Base-by-base conservation (phyloP, 2,113 vertebrate genomes). In the Podarcis muralis region DNA sequence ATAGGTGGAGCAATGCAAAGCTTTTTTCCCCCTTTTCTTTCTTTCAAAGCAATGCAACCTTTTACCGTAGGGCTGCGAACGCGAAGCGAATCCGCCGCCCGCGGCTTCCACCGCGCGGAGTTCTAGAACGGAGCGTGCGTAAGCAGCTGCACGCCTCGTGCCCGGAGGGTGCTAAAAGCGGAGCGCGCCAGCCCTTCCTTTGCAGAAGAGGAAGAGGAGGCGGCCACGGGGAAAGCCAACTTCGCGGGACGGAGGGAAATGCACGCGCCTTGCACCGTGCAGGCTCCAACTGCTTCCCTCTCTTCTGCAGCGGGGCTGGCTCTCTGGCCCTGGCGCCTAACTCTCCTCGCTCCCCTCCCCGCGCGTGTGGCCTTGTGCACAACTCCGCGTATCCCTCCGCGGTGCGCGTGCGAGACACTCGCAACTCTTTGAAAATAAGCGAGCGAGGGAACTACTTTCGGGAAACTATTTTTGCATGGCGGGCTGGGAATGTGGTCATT, bases 371-470 rank as follows among this genome's bases (percentile, higher is more conserved):
- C 27, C 27, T 5, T 27, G 5, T 66, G 25, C 12, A 35, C 30
- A 25, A 35, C 23, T n/a, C 27, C 20, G 18, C 8, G 43, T 86
- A 90, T 87, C 85, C 85, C 85, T 90, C 89, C 89, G 85, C 89
- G 7, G 68, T 23, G 83, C 37, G 90, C 48, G 78, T 66, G 92
- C 23, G 86, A 13, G 43, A 72, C 69, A 20, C 74, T 37, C 37
- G 27, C 25, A 2, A 53, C 66, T 92, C 79, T 78, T 57, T 4
- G 84, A 84, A n/a, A 65, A 71, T 59, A 37, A 18, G 1, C 13
- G 27, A 40, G 68, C 48, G 92, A 87, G 69, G 8, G 85, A 59
- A 95, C 94, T 94, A 93, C 90, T 95, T 94, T 93, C 84, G 87
- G 87, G 87, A 86, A 92, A 90, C 81, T 77, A 69, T 40, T 40